phyloP scores from a whole-genome alignment of 2,113 vertebrate species.

The Etia nguti region DNA sequence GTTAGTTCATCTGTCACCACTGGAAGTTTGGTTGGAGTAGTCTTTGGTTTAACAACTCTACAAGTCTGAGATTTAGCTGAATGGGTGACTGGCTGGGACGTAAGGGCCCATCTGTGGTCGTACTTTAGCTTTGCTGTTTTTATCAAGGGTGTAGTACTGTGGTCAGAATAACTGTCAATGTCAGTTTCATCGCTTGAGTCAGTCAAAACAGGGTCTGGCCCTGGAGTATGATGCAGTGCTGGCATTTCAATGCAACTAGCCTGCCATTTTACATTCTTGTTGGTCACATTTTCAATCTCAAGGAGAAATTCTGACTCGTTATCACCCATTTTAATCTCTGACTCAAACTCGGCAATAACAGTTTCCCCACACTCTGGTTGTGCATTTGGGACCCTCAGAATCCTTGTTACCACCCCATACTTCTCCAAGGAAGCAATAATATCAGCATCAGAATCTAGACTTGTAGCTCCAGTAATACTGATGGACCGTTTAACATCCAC shows the following conservation, averaged over 20 bases:
- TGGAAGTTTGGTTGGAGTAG: accelerated
- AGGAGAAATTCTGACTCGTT: background rate
- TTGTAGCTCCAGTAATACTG: background rate
- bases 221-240: accelerated
- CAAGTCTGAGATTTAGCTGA: background rate
- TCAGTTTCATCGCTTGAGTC: background rate
- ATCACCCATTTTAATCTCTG: background rate
- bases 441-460: accelerated
- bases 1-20: background rate
- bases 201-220: background rate
- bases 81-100: background rate
- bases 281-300: background rate
- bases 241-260: accelerated
- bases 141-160: background rate
- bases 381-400: background rate
- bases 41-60: background rate
- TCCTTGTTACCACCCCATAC: background rate
- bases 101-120: accelerated
- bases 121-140: accelerated
- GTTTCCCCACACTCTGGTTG: background rate
- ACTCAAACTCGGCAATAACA: background rate
- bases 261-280: background rate
- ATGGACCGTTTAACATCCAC: accelerated
- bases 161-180: accelerated
- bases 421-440: background rate